Evolutionary conservation across 2,888 invertebrate species (phyloP), one percentile per base, ranked within the genome.

Genomic region (Osmoderma eremita): DNA sequence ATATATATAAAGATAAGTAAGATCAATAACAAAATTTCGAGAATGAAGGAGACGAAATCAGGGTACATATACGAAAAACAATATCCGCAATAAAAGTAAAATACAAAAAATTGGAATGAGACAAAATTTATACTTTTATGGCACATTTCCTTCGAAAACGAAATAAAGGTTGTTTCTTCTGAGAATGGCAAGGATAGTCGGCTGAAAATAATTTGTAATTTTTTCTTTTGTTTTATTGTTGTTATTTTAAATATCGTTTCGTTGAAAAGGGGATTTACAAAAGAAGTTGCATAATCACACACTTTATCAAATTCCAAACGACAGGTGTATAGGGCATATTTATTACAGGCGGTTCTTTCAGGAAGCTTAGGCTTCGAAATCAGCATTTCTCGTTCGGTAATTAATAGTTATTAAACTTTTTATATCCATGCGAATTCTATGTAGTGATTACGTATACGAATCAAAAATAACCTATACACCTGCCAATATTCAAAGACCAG

Each of bases 401-500:
- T 6, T 30, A 30, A 10, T 30, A 30, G 10, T 30, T 10, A 30
- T 74, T 75, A 68, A 76, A 30, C 70, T 67, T 53, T 67, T 65
- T 38, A 36, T 24, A 63, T 69, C 64, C 69, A 67, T 63, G 12
- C 20, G 20, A n/a, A n/a, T n/a, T n/a, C 48, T 18, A 20, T 24
- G 12, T 10, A 12, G 12, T 10, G 30, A 30, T 30, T 30, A 30
- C 10, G 5, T 30, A 30, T 30, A 30, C 8, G 30, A 30, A 10
- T 5, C 6, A 30, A 10, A 30, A 30, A 30, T 30, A 63, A 69
- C 74, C 77, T 76, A 78, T 75, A 79, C 75, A 78, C 74, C 78
- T 77, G 78, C 17, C 78, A 72, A 69, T 77, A 80, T 81, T 81
- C 82, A 82, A 79, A 75, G 80, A 81, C 78, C 80, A 81, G 81